phyloP scores from a whole-genome alignment of 2,797 vertebrate species.

The Neosalanx taihuensis region DNA sequence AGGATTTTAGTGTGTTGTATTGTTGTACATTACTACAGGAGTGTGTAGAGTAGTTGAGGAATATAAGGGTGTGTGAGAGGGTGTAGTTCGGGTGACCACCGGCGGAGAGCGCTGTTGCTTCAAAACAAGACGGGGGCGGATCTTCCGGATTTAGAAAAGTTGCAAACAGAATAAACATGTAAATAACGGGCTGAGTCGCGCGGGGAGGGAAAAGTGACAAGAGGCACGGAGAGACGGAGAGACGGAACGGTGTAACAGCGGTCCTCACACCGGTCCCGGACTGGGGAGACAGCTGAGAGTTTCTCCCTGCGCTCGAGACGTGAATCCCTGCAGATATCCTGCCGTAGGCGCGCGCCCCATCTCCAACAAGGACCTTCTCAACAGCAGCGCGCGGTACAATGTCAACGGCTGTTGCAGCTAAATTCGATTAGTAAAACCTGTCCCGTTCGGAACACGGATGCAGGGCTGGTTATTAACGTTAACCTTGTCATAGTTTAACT shows the following conservation, averaged over 20 bases:
- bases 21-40: background rate
- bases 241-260: no score
- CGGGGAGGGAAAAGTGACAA: background rate
- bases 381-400: no score
- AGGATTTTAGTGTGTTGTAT: no score
- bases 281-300: no score
- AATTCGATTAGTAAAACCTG: background rate
- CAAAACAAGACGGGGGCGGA: conserved; percentile 21
- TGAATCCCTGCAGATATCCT: no score
- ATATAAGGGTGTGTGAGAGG: no score
- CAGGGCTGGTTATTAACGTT: no score
- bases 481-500: no score
- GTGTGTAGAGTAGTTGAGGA: background rate
- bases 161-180: conserved; percentile 48
- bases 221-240: background rate
- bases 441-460: background rate
- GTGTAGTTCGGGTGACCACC: background rate
- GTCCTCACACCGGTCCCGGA: no score
- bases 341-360: background rate
- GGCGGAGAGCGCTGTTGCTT: background rate
- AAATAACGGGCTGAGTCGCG: background rate
- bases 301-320: no score
- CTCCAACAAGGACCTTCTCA: background rate
- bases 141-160: conserved; percentile 47
- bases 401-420: background rate